These are phyloP conservation scores for Trochalopteron elliotii DNA, from an alignment of 2,113 vertebrate genomes.

Conservation along the genomic window DNA sequence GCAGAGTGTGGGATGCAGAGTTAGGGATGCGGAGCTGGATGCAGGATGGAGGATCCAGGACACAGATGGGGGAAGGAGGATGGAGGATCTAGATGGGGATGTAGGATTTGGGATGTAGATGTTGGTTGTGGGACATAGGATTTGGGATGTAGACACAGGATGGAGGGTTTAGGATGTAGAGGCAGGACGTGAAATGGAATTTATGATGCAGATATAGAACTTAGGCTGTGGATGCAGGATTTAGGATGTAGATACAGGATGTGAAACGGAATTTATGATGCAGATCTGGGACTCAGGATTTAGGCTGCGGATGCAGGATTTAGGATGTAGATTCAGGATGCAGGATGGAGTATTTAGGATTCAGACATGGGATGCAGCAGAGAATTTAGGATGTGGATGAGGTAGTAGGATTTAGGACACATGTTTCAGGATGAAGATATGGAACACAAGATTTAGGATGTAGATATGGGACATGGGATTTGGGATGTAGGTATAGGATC, in stretches of 20 bases:
- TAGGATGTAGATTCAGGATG: neutral
- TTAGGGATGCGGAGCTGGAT: neutral
- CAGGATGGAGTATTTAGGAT: neutral
- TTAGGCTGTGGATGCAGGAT: neutral
- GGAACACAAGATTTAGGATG: neutral
- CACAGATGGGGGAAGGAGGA: neutral
- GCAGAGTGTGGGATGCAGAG: neutral
- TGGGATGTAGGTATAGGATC: fast-evolving
- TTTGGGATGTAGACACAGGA: neutral
- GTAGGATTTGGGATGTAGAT: neutral
- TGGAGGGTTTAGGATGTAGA: neutral
- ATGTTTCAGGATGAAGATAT: neutral
- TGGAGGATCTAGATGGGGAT: neutral
- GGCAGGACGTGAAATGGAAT: no score
- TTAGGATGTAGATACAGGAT: neutral
- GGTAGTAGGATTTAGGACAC: fast-evolving
- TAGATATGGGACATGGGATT: neutral
- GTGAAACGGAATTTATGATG: no score
- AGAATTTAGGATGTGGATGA: neutral
- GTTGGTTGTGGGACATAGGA: neutral
- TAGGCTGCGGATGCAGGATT: neutral
- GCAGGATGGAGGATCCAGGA: neutral
- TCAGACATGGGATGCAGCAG: neutral
- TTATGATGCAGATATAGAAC: no score
- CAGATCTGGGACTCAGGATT: neutral